Evolutionary conservation across 1,140 invertebrate species (phyloP), one percentile per base, ranked within the genome.

Genomic region (Cotesia chilonis): DNA sequence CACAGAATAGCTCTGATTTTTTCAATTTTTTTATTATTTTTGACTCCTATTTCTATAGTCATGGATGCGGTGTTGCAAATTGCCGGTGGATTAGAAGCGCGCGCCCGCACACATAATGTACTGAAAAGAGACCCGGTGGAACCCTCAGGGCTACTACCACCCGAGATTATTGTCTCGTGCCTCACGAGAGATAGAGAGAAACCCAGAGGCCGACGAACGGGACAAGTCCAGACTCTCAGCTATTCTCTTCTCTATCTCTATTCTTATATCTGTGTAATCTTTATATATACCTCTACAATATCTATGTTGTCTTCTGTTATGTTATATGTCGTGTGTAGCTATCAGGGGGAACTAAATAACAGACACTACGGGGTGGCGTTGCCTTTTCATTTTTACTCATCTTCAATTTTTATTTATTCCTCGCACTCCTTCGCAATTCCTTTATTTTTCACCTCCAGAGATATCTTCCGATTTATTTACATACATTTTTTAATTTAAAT

Each of bases 121-220:
- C 41, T 9, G 41, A 47, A 47, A 47, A 47, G 41, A 52, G 70
- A 65, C 51, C 17, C 20, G 52, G 14, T 41, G 20, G 63, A 51
- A 57, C 63, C 47, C 59, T 12, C 3, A 52, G 47, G 38, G 35
- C 64, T 55, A 65, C 41, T 65, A 66, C 64, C 70, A 72, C 76
- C 72, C 70, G 67, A 76, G 76, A 76, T 80, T 80, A 83, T 80
- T 80, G 80, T 78, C 80, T 83, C 80, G 79, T 82, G 80, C 76
- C 79, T 78, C 82, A 83, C 73, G 72, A 74, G 74, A 65, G 73
- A 73, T 67, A 68, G 9, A 54, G 54, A 20, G 54, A 41, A 54
- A 20, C 61, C 7, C 52, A 12, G 28, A n/a, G 59, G 4, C 57
- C 59, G 38, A 38, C 17, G 10, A 63, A 52, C 60, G 59, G 66